Conservation (phyloP, 2,888 invertebrate genomes). For the Hedychridium roseum region DNA sequence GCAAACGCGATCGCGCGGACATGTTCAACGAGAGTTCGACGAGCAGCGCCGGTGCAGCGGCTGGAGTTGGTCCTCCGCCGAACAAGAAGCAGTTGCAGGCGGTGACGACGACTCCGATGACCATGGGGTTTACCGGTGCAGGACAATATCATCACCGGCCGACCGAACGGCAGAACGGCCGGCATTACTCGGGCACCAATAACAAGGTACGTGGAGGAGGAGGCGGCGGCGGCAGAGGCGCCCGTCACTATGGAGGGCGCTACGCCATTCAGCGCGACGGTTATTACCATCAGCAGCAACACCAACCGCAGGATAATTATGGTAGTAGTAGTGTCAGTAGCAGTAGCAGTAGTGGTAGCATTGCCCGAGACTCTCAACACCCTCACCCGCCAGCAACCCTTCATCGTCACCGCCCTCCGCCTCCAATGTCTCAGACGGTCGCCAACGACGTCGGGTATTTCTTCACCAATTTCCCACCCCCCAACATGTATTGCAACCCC, state of each 20-base stretch:
- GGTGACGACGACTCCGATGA: conserved; percentile 28
- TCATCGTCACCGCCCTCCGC: conserved; percentile 16
- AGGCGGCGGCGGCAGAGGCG: conserved; percentile 45
- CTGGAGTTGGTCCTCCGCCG: conserved; percentile 27
- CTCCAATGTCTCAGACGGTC: conserved; percentile 8
- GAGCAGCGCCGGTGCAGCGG: too few relatives aligned
- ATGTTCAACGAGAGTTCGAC: conserved; percentile 60
- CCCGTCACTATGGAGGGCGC: conserved; percentile 47
- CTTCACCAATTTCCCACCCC: conserved; percentile 48
- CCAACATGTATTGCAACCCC: conserved; percentile 31
- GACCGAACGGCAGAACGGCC: conserved; percentile 58
- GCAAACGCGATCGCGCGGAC: conserved; percentile 60
- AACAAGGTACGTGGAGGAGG: conserved; percentile 63
- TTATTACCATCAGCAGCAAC: conserved; percentile 41
- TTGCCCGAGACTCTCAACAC: conserved; percentile 28
- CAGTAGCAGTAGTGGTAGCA: conserved; percentile 29
- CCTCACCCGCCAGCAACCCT: conserved; percentile 13
- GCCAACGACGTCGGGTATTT: conserved; percentile 31
- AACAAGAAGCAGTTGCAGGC: conserved; percentile 49
- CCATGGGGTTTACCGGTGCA: conserved; percentile 27
- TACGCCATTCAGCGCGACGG: conserved; percentile 40
- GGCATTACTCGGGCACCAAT: conserved; percentile 57
- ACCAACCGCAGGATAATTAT: too few relatives aligned
- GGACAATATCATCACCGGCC: conserved; percentile 42
- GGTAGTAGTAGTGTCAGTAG: too few relatives aligned